These are phyloP conservation scores for Alouatta palliata DNA, from an alignment of 2,113 vertebrate species.

Conservation along the genomic window DNA sequence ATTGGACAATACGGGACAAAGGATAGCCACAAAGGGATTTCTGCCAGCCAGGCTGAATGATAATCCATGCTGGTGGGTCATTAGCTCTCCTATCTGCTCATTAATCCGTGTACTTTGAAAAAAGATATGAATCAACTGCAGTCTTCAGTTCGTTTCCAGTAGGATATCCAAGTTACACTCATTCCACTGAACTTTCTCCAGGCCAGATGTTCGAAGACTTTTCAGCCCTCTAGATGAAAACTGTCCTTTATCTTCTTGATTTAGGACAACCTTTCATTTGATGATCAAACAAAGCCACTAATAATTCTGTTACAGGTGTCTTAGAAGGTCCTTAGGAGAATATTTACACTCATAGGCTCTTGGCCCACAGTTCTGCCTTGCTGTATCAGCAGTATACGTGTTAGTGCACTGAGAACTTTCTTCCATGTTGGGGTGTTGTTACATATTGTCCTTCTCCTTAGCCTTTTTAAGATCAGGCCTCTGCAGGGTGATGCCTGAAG, in stretches of 20 bases:
- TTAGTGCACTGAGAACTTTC: not conserved
- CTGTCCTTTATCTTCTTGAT: constrained; percentile 77
- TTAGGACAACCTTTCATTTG: constrained; percentile 63
- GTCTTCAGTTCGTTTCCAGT: constrained; percentile 61
- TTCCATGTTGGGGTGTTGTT: constrained; percentile 21
- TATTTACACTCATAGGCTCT: constrained; percentile 57
- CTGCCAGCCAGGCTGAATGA: constrained; percentile 67
- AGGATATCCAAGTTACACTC: constrained; percentile 64
- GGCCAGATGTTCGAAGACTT: constrained; percentile 78
- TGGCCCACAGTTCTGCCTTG: constrained; percentile 29
- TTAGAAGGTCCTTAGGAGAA: constrained; percentile 8
- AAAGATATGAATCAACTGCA: constrained; percentile 32
- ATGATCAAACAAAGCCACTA: constrained; percentile 66
- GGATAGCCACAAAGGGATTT: constrained; percentile 41
- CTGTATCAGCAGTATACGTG: not conserved
- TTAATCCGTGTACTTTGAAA: constrained; percentile 67
- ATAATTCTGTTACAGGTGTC: constrained; percentile 30
- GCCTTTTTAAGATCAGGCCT: not conserved
- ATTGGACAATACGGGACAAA: not conserved
- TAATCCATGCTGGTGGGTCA: constrained; percentile 35
- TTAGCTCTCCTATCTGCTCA: constrained; percentile 66
- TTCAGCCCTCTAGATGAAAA: constrained; percentile 57
- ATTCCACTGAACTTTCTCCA: not conserved
- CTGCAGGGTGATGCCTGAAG: not conserved
- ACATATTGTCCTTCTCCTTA: not conserved